Conservation (phyloP, 2,888 invertebrate genomes). For the Acanthosepion pharaonis region DNA sequence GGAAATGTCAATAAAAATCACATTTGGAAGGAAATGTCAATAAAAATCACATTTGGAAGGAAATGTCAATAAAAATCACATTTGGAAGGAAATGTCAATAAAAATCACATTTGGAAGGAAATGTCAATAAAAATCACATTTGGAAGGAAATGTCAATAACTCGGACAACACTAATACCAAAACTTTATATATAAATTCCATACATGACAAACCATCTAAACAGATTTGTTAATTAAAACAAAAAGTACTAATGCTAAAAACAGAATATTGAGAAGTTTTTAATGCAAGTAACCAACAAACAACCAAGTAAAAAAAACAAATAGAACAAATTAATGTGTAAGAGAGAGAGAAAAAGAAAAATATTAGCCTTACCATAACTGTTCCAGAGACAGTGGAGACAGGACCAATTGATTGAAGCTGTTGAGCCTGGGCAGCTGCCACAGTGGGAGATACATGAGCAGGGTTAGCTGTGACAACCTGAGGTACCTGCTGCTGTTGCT, state of each 20-base stretch:
- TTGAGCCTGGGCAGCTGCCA: slow-evolving; percentile 51
- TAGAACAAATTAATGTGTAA: not conserved
- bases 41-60: no score
- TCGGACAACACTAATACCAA: not conserved
- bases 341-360: not conserved
- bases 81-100: no score
- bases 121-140: no score
- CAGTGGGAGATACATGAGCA: slow-evolving; percentile 38
- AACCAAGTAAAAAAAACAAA: not conserved
- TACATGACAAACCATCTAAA: not conserved
- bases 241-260: not conserved
- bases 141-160: no score
- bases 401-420: slow-evolving; percentile 62
- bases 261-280: not conserved
- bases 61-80: no score
- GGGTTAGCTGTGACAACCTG: slow-evolving; percentile 48
- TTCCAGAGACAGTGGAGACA: slow-evolving; percentile 55
- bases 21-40: no score
- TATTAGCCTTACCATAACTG: slow-evolving; percentile 58
- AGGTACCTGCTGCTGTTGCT: slow-evolving; percentile 51
- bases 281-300: not conserved
- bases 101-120: no score
- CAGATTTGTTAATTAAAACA: not conserved
- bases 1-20: no score
- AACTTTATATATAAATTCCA: not conserved